A percentile compares a stretch with the other conserved stretches of the same genome.
Conservation (phyloP, 2,888 invertebrate species). For the Mechanitis mazaeus region DNA sequence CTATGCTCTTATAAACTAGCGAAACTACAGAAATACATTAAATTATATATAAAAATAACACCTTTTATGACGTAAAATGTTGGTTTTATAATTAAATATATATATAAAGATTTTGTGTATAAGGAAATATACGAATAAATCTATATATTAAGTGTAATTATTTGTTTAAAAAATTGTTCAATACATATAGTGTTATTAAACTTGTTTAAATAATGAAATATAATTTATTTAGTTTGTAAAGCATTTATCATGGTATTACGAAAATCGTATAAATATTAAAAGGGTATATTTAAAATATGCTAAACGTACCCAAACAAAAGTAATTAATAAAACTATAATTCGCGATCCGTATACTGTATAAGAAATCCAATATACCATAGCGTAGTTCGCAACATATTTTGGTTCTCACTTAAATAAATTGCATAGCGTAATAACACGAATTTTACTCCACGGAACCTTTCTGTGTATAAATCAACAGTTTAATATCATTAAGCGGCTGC, state of each 20-base stretch:
- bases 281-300: neutral
- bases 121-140: too few species aligned
- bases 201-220: too few species aligned
- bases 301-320: neutral
- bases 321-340: neutral
- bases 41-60: slow-evolving; percentile 7
- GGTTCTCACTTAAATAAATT: slow-evolving; percentile 26
- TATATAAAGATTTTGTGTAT: too few species aligned
- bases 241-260: too few species aligned
- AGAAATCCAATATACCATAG: neutral
- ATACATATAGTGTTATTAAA: too few species aligned
- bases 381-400: slow-evolving; percentile 13
- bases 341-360: neutral
- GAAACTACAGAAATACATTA: slow-evolving; percentile 24
- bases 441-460: slow-evolving; percentile 40
- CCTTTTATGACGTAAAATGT: neutral
- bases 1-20: slow-evolving; percentile 54
- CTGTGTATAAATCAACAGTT: slow-evolving; percentile 65
- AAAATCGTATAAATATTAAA: too few species aligned
- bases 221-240: too few species aligned
- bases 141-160: too few species aligned
- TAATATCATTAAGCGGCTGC: slow-evolving; percentile 63
- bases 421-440: slow-evolving; percentile 32
- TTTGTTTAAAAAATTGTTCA: too few species aligned
- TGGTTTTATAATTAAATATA: too few species aligned